Conservation (phyloP, 1,140 invertebrate genomes). For the Drosophila pandora region DNA sequence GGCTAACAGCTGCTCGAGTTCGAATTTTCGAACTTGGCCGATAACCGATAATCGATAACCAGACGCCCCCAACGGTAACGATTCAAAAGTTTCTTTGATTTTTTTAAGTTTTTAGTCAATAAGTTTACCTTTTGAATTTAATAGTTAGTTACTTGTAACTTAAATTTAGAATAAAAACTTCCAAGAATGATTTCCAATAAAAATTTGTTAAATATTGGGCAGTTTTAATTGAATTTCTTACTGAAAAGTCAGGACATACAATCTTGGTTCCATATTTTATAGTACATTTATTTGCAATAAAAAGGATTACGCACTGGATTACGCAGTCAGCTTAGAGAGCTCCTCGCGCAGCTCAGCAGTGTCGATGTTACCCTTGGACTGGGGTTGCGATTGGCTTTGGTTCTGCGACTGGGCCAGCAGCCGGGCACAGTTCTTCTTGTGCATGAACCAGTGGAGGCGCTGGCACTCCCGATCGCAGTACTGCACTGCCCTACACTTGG, state of each 20-base stretch:
- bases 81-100: background rate
- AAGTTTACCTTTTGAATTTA: no score
- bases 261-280: conserved; percentile 14
- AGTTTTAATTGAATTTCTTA: conserved; percentile 11
- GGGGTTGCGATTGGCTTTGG: conserved; percentile 19
- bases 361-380: conserved; percentile 60
- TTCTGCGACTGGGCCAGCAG: conserved; percentile 78
- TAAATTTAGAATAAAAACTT: no score
- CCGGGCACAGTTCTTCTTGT: conserved; percentile 93
- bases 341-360: conserved; percentile 70
- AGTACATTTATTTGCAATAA: conserved; percentile 38
- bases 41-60: conserved; percentile 16
- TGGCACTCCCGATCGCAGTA: conserved; percentile 98
- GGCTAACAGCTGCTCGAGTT: conserved; percentile 21
- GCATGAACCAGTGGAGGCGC: conserved; percentile 97
- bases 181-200: background rate
- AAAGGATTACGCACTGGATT: conserved; percentile 22
- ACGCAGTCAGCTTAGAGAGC: conserved; percentile 65
- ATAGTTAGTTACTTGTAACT: no score
- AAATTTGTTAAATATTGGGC: conserved; percentile 9
- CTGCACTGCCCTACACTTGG: conserved; percentile 96
- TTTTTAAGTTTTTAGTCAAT: background rate
- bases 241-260: conserved; percentile 5
- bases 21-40: conserved; percentile 13
- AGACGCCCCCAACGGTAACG: background rate